These are phyloP conservation scores for Tenthredo scrophulariae DNA, from an alignment of 2,888 invertebrate species.

Conservation along the genomic window DNA sequence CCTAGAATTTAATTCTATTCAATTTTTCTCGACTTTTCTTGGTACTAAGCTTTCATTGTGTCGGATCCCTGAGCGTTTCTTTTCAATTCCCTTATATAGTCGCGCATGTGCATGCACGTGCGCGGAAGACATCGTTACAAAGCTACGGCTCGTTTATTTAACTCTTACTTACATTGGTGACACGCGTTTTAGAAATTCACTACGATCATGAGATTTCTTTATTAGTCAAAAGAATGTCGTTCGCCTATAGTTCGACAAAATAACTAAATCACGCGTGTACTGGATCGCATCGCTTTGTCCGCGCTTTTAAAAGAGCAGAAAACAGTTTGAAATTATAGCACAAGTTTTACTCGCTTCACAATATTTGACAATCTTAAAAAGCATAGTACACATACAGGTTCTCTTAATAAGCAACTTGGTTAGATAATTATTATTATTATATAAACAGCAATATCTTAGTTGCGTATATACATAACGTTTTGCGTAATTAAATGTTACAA, in stretches of 20 bases:
- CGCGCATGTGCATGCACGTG: constrained; percentile 53
- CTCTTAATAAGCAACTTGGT: background rate
- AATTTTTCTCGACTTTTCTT: constrained; percentile 36
- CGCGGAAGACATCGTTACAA: constrained; percentile 47
- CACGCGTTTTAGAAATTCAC: constrained; percentile 30
- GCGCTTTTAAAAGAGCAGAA: background rate
- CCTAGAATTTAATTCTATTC: constrained; percentile 13
- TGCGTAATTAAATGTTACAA: constrained; percentile 48
- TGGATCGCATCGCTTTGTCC: background rate
- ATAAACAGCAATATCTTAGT: constrained; percentile 19
- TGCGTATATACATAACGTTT: constrained; percentile 34
- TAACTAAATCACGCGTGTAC: background rate
- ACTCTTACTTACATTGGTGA: constrained; percentile 33
- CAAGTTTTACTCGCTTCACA: background rate
- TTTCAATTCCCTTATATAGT: constrained; percentile 53
- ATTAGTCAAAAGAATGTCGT: constrained; percentile 26
- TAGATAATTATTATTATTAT: constrained; percentile 30
- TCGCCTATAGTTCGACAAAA: background rate
- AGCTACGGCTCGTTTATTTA: constrained; percentile 40
- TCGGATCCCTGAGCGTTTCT: constrained; percentile 45
- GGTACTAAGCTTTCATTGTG: constrained; percentile 46
- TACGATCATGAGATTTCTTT: constrained; percentile 25
- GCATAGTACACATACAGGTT: background rate
- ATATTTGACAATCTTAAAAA: constrained; percentile 20
- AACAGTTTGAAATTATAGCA: constrained; percentile 4